phyloP scores from a whole-genome alignment of 2,797 vertebrate species.

The Characodon lateralis region DNA sequence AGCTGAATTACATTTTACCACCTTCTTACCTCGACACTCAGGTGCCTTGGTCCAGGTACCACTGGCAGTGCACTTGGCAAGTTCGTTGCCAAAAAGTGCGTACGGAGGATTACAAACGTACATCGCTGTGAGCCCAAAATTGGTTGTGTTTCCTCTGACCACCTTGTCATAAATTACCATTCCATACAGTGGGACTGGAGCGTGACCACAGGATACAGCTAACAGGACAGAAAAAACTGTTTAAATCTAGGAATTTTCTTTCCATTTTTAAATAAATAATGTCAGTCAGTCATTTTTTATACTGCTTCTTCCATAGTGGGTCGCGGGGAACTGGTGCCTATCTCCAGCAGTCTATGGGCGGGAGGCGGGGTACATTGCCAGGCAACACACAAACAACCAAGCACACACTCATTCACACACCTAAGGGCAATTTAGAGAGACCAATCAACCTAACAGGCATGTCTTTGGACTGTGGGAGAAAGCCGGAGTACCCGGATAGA shows the following conservation, averaged over 20 bases:
- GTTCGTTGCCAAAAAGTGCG: constrained; percentile 79
- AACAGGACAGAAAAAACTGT: constrained; percentile 8
- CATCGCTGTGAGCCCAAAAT: constrained; percentile 67
- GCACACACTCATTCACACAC: no score
- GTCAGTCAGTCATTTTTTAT: no score
- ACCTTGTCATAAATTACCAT: constrained; percentile 63
- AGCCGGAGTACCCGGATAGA: no score
- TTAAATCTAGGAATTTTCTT: neutral
- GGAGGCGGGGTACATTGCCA: no score
- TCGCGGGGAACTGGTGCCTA: no score
- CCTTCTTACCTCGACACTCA: constrained; percentile 81
- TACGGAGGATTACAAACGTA: constrained; percentile 81
- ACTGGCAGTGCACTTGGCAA: constrained; percentile 72
- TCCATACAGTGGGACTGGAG: constrained; percentile 75
- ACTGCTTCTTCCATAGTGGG: no score
- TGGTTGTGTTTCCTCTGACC: constrained; percentile 54
- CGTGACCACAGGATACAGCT: constrained; percentile 84
- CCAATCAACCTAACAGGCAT: no score
- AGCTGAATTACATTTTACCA: neutral
- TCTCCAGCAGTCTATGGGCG: no score
- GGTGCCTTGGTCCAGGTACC: constrained; percentile 86
- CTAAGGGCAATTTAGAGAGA: no score
- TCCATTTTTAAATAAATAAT: neutral
- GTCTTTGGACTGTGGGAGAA: no score
- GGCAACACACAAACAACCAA: no score